Percentiles rank a stretch among this genome's conserved stretches.
Evolutionary conservation across 2,797 vertebrate genomes (phyloP).

Genomic region (Salmo trutta): DNA sequence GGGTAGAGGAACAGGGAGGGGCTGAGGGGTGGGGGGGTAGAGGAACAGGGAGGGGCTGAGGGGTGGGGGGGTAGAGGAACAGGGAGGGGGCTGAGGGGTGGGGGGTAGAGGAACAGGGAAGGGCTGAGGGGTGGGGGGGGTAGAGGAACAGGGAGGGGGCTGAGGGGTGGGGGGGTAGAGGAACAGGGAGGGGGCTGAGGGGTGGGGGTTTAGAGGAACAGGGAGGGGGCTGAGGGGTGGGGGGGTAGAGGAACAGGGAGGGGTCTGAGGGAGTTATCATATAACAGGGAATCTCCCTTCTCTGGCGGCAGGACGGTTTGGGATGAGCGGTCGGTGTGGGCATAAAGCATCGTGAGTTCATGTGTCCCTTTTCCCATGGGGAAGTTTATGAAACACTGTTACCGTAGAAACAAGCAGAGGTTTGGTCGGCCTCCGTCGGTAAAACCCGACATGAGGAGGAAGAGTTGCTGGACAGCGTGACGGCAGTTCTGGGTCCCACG

Average conservation of each 20-base stretch:
- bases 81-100: too few relatives aligned
- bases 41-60: too few relatives aligned
- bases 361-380: not conserved
- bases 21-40: too few relatives aligned
- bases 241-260: conserved; percentile 47
- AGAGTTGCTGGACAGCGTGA: conserved; percentile 59
- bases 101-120: too few relatives aligned
- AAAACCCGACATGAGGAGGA: conserved; percentile 52
- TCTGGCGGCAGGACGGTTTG: conserved; percentile 55
- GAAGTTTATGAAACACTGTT: conserved; percentile 16
- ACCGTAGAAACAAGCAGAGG: not conserved
- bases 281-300: conserved; percentile 62
- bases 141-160: too few relatives aligned
- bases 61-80: too few relatives aligned
- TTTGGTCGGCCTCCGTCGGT: conserved; percentile 61
- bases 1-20: too few relatives aligned
- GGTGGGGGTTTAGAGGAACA: conserved; percentile 47
- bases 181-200: too few relatives aligned
- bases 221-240: conserved; percentile 67
- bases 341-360: too few relatives aligned
- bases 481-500: conserved; percentile 13
- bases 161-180: too few relatives aligned
- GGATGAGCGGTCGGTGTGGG: conserved; percentile 41
- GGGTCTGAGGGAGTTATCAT: conserved; percentile 65
- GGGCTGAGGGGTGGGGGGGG: too few relatives aligned